These are phyloP conservation scores for Arremon brunneinucha DNA, from an alignment of 2,797 vertebrate genomes.

Conservation along the genomic window DNA sequence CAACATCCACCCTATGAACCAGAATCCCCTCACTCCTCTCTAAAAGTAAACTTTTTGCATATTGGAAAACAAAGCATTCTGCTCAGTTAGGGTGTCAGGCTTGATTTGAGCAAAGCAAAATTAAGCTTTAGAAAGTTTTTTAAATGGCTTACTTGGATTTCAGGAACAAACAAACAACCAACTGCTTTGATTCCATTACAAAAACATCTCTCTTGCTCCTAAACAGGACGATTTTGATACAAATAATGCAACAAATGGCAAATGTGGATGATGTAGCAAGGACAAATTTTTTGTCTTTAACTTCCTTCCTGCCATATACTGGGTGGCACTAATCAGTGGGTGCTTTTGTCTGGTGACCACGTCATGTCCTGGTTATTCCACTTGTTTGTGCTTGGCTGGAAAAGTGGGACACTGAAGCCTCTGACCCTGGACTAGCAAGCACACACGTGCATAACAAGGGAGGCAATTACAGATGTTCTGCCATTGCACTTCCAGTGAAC, in stretches of 20 bases:
- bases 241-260: neutral
- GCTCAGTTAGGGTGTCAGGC: neutral
- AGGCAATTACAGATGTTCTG: neutral
- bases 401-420: neutral
- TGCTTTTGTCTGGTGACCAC: neutral
- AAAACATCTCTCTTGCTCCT: neutral
- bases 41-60: neutral
- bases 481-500: neutral
- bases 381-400: neutral
- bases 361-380: neutral
- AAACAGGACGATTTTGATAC: neutral
- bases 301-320: neutral
- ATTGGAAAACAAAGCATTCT: neutral
- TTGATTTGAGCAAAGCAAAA: neutral
- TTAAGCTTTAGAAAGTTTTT: neutral
- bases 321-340: neutral
- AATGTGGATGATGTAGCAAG: neutral
- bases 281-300: neutral
- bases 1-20: neutral
- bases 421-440: neutral
- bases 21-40: neutral
- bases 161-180: neutral
- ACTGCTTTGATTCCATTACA: accelerated
- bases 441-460: neutral
- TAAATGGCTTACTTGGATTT: neutral